phyloP scores from a whole-genome alignment of 1,140 invertebrate species.

The Panagrolaimus sp. region DNA sequence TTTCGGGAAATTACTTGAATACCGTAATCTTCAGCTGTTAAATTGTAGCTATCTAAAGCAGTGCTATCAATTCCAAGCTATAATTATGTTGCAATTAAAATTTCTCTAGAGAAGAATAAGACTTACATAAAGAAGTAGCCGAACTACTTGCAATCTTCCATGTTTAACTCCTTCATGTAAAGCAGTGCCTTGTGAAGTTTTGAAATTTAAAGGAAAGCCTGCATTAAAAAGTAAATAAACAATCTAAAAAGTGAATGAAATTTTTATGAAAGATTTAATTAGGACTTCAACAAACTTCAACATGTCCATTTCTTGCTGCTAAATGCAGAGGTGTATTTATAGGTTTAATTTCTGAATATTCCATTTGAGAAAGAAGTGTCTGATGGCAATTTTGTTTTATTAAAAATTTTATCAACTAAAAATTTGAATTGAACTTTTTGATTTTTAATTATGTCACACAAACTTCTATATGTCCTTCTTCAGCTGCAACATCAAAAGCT shows the following conservation, averaged over 20 bases:
- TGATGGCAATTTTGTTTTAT: not conserved
- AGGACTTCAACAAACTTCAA: conserved; percentile 20
- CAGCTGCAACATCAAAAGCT: conserved; percentile 20
- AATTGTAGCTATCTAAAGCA: not conserved
- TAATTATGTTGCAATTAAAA: not conserved
- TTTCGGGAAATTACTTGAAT: not conserved
- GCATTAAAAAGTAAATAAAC: conserved; percentile 17
- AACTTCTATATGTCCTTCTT: conserved; percentile 18
- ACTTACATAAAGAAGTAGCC: conserved; percentile 21
- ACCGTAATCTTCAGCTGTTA: not conserved
- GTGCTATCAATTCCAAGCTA: not conserved
- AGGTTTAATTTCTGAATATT: not conserved
- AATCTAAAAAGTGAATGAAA: conserved; percentile 17
- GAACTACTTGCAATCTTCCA: conserved; percentile 17
- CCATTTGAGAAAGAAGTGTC: not conserved
- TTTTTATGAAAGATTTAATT: too few species aligned
- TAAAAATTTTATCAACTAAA: not conserved
- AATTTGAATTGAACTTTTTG: not conserved
- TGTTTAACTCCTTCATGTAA: conserved; percentile 20
- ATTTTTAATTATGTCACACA: not conserved
- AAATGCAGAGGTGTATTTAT: conserved; percentile 16
- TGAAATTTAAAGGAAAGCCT: conserved; percentile 17
- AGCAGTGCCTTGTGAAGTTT: conserved; percentile 17
- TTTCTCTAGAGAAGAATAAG: conserved; percentile 1
- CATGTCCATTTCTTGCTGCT: conserved; percentile 23